phyloP scores from a whole-genome alignment of 2,113 vertebrate species.

The Oceanodroma tethys region DNA sequence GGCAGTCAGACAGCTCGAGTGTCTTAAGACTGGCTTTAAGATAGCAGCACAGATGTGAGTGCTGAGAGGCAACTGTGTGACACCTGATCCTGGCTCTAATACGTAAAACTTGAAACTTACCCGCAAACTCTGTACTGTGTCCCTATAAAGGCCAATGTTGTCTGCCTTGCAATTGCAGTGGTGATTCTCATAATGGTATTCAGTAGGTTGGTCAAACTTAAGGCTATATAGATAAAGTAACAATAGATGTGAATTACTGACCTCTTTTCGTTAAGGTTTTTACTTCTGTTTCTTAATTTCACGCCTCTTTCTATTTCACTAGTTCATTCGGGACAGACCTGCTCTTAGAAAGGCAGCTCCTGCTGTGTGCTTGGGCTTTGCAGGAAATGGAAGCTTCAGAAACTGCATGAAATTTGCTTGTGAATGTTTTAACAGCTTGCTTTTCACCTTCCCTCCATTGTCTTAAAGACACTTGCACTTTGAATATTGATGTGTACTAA shows the following conservation, averaged over 20 bases:
- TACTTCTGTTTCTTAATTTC: not conserved
- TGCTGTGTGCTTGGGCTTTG: not conserved
- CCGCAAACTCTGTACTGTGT: fast-evolving
- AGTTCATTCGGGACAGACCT: not conserved
- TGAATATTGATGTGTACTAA: not conserved
- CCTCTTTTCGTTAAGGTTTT: not conserved
- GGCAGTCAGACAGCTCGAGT: not conserved
- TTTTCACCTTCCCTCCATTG: not conserved
- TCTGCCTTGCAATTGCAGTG: not conserved
- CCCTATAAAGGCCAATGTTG: not conserved
- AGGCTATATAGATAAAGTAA: not conserved
- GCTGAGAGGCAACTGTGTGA: not conserved
- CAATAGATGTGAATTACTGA: not conserved
- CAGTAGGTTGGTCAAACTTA: not conserved
- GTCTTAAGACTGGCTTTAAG: not conserved
- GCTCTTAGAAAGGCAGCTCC: not conserved
- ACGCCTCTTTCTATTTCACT: not conserved
- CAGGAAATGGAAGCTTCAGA: not conserved
- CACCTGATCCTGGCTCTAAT: not conserved
- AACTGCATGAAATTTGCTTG: not conserved
- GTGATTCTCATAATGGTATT: not conserved
- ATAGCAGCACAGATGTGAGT: too few species aligned
- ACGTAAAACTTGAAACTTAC: too few species aligned
- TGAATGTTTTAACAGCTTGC: not conserved
- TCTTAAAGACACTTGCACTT: not conserved